Conservation (phyloP, 2,888 invertebrate genomes). For the Idaea straminata region DNA sequence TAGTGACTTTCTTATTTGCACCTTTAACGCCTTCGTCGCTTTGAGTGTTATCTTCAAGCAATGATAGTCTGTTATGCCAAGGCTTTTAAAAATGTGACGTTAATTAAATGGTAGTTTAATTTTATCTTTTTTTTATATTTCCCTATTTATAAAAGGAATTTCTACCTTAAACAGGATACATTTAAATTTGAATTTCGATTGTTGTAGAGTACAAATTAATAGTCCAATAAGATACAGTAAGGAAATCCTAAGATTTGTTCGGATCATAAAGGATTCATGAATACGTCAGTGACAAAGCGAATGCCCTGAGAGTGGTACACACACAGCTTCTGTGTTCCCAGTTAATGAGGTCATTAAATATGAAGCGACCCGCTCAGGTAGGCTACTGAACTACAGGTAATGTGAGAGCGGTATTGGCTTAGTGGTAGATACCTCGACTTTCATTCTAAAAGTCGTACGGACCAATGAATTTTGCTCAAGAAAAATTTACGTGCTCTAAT, state of each 20-base stretch:
- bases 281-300: constrained; percentile 38
- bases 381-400: constrained; percentile 2
- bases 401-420: not conserved
- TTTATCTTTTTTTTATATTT: not conserved
- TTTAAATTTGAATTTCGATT: not conserved
- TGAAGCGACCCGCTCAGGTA: constrained; percentile 45
- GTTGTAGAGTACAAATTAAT: not conserved
- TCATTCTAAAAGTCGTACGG: too few species aligned
- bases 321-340: constrained; percentile 56
- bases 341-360: constrained; percentile 79
- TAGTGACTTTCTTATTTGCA: not conserved
- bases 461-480: too few species aligned
- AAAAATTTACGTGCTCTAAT: too few species aligned
- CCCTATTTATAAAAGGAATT: not conserved
- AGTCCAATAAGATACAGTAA: not conserved
- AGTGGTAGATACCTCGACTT: too few species aligned
- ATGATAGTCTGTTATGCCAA: not conserved
- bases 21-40: not conserved
- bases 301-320: constrained; percentile 44
- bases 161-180: not conserved
- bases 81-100: not conserved
- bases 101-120: not conserved
- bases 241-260: not conserved
- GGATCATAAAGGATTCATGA: not conserved
- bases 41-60: not conserved